Percentiles rank a stretch among this genome's conserved stretches.
These are phyloP conservation scores for Macrochelys suwanniensis DNA, from an alignment of 2,797 vertebrate genomes.

Conservation along the genomic window DNA sequence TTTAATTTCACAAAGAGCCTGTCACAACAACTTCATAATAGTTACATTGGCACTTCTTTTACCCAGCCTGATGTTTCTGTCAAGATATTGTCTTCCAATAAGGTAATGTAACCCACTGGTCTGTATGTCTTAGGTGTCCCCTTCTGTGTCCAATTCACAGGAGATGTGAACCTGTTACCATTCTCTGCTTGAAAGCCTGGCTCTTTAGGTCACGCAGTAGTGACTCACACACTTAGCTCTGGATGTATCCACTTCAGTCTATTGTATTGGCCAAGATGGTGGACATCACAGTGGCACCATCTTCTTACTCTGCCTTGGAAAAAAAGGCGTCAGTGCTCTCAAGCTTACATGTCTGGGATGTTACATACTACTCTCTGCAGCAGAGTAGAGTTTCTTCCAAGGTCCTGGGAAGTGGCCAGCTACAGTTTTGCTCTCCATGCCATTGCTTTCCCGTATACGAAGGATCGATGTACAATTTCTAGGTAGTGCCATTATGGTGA, in stretches of 20 bases:
- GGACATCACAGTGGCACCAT: background rate
- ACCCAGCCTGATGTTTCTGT: background rate
- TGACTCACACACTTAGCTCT: background rate
- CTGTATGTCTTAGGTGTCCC: background rate
- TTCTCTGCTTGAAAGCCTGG: background rate
- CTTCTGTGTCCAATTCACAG: background rate
- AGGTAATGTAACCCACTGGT: background rate
- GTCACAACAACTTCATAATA: rapidly evolving
- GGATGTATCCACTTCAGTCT: background rate
- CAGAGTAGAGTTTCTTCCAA: background rate
- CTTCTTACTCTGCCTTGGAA: background rate
- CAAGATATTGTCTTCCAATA: background rate
- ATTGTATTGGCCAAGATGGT: background rate
- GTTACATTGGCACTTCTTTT: rapidly evolving
- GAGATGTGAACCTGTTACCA: background rate
- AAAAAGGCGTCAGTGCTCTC: background rate
- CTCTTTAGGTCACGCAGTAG: background rate
- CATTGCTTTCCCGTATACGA: background rate
- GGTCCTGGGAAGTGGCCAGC: background rate
- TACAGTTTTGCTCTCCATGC: background rate
- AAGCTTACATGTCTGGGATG: background rate
- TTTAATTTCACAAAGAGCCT: background rate
- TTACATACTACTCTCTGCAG: rapidly evolving
- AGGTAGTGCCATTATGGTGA: background rate
- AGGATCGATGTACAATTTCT: background rate